Evolutionary conservation across 2,113 vertebrate genomes (phyloP).

Genomic region (Pristiophorus japonicus): DNA sequence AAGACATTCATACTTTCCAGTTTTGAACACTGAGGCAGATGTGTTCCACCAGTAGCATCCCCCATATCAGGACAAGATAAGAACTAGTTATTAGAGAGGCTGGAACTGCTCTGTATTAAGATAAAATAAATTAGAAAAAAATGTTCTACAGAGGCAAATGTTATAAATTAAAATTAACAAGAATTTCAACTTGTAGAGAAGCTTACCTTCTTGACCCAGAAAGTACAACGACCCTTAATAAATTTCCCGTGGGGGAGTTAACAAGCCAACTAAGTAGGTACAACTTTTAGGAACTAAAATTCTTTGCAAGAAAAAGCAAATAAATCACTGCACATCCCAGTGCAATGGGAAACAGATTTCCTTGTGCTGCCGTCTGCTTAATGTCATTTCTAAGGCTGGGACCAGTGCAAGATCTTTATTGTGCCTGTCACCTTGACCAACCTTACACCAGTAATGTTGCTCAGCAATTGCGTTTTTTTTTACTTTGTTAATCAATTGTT

Average conservation of each 20-base stretch:
- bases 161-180: constrained; percentile 37
- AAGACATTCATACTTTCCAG: constrained; percentile 8
- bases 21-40: constrained; percentile 8
- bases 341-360: constrained; percentile 66
- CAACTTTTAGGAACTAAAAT: constrained; percentile 49
- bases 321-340: constrained; percentile 61
- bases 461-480: not conserved
- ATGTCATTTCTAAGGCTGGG: constrained; percentile 55
- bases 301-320: constrained; percentile 54
- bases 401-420: constrained; percentile 55
- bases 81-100: not conserved
- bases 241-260: constrained; percentile 48
- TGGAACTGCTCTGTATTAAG: constrained; percentile 26
- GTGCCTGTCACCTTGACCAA: constrained; percentile 39
- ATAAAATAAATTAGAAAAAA: not conserved
- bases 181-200: constrained; percentile 37
- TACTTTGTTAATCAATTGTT: not conserved
- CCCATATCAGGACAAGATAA: not conserved
- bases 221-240: constrained; percentile 39
- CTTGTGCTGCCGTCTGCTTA: constrained; percentile 59
- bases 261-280: constrained; percentile 52
- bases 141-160: constrained; percentile 21
- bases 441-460: constrained; percentile 20
- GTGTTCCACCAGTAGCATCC: constrained; percentile 12
- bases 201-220: constrained; percentile 38